Percentiles rank a stretch among this genome's conserved stretches.
phyloP scores from a whole-genome alignment of 2,113 vertebrate genomes.

The Brevimyrus niger region DNA sequence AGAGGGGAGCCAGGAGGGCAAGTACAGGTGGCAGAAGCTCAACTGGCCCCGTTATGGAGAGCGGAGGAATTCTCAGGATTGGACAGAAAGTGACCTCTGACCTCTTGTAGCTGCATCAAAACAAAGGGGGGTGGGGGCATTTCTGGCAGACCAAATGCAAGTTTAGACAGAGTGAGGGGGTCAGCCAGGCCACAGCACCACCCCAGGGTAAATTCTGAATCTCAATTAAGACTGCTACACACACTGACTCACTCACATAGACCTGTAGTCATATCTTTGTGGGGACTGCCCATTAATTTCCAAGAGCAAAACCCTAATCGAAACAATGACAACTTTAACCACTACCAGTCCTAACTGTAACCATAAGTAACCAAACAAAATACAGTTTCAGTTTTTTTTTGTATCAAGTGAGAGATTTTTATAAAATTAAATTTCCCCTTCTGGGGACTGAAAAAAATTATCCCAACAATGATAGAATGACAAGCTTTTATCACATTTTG shows the following conservation, averaged over 20 bases:
- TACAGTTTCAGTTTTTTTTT: too few relatives aligned
- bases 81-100: neutral
- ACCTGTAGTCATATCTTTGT: too few relatives aligned
- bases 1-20: neutral
- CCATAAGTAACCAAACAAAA: too few relatives aligned
- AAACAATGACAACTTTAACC: too few relatives aligned
- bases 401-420: too few relatives aligned
- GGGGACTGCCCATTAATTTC: too few relatives aligned
- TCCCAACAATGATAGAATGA: too few relatives aligned
- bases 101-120: neutral
- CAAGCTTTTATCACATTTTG: too few relatives aligned
- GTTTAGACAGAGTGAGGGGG: neutral
- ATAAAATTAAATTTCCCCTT: too few relatives aligned
- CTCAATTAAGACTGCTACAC: neutral
- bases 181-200: neutral
- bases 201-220: neutral
- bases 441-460: too few relatives aligned
- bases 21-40: neutral
- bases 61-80: neutral
- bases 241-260: neutral
- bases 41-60: neutral
- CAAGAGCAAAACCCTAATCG: too few relatives aligned
- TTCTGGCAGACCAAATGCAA: constrained; percentile 3
- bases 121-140: neutral
- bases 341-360: too few relatives aligned